Base-by-base conservation (phyloP, 2,113 vertebrate genomes). In the Garra rufa region DNA sequence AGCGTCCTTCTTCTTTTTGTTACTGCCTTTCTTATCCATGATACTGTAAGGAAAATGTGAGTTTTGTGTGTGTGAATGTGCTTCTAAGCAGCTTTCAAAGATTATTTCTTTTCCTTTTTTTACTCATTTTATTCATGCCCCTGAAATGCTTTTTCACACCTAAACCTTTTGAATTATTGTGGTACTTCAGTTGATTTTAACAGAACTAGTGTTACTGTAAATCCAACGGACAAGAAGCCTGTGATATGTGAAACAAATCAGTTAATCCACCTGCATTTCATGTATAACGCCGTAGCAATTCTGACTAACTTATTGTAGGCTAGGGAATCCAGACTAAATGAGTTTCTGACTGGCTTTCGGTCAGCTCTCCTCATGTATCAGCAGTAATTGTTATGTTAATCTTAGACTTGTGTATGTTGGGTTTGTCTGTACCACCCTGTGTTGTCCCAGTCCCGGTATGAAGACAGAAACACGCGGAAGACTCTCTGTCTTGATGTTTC, bases 221-320 rank as follows among this genome's bases (percentile, higher is more conserved):
- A 85, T 74, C 21, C 82, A 52, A 75, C 46, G 24, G 41, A 75
- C 46, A 75, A 50, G 70, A 43, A 71, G 50, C 71, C n/a, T 46
- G 6, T 63, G 48, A 79, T 55, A 67, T 74, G 26, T 74, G 81
- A 76, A 74, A 26, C 69, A 6, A 83, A 57, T 34, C n/a, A 52
- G 43, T 61, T 83, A 44, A 50, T 21, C 41, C 41, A 48, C 48
- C 14, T 63, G 26, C 17, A 30, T 43, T 59, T 38, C 71, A 69
- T 87, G 73, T 61, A 34, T 85, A 85, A 65, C 71, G 57, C 65
- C 83, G 65, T 81, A 83, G 46, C 75, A 85, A 8, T 83, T 80
- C 73, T 44, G 50, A 80, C 43, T 90, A 88, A 90, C 86, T 90
- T 88, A 90, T 90, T 90, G 70, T 87, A 87, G 82, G 83, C 71